phyloP scores from a whole-genome alignment of 2,797 vertebrate species.

The Hypotaenidia philippensis region DNA sequence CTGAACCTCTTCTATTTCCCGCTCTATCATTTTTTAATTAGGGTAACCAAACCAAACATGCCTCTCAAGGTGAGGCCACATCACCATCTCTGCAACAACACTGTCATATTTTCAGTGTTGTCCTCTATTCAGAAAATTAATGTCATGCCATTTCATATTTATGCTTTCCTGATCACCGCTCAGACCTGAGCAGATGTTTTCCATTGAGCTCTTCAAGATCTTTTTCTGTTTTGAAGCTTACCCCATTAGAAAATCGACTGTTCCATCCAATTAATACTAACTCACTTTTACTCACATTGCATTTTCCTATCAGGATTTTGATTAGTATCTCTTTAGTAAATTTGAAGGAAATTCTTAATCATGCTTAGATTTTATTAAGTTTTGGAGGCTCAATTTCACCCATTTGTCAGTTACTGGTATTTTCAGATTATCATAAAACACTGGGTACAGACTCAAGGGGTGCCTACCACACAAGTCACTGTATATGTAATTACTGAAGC shows the following conservation, averaged over 20 bases:
- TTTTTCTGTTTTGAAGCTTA: conserved; percentile 5
- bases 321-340: neutral
- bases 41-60: conserved; percentile 41
- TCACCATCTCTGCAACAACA: conserved; percentile 44
- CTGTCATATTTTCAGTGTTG: conserved; percentile 48
- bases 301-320: neutral
- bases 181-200: conserved; percentile 53
- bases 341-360: neutral
- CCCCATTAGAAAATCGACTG: neutral
- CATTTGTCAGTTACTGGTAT: neutral
- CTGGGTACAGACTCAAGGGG: neutral
- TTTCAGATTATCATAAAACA: neutral
- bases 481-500: neutral
- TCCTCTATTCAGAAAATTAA: conserved; percentile 66
- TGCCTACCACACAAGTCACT: neutral
- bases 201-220: neutral
- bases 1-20: conserved; percentile 37
- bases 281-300: neutral
- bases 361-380: neutral
- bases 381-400: neutral
- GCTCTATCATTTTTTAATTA: conserved; percentile 65
- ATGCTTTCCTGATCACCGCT: conserved; percentile 26
- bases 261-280: neutral
- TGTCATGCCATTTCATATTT: conserved; percentile 53
- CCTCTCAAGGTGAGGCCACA: conserved; percentile 49